A percentile compares a stretch with the other conserved stretches of the same genome.
Conservation (phyloP, 2,888 invertebrate species). For the Odontocolon sp. region DNA sequence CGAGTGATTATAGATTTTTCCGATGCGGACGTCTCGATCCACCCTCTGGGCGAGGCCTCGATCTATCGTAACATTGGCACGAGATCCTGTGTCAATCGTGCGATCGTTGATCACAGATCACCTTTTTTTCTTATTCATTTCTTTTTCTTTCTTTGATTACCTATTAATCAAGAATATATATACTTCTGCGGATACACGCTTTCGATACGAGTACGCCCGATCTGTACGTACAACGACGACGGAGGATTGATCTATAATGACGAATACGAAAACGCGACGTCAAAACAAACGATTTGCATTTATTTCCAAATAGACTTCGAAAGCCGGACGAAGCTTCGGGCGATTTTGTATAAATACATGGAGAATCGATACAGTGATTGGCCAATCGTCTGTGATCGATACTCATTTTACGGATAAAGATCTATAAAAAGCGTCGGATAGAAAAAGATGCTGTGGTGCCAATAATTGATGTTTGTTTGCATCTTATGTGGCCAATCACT, state of each 20-base stretch:
- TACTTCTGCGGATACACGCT: too few species aligned
- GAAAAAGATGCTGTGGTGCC: neutral
- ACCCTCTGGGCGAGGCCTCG: conserved; percentile 47
- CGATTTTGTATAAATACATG: neutral
- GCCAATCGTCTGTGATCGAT: too few species aligned
- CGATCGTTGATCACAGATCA: neutral
- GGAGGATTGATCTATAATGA: conserved; percentile 36
- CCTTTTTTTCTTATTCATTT: neutral
- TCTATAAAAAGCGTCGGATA: neutral
- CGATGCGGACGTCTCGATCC: conserved; percentile 34
- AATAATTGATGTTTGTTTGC: neutral
- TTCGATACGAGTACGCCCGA: too few species aligned
- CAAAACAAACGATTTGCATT: conserved; percentile 50
- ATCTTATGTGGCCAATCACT: neutral
- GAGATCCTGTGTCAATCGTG: conserved; percentile 43
- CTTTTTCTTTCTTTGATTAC: neutral
- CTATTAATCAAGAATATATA: conserved; percentile 22
- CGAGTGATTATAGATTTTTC: conserved; percentile 30
- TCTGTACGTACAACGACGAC: conserved; percentile 12
- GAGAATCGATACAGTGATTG: too few species aligned
- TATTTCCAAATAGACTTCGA: conserved; percentile 54
- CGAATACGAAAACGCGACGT: conserved; percentile 46
- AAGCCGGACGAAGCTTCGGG: conserved; percentile 34
- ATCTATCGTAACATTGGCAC: conserved; percentile 13
- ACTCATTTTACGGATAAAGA: too few species aligned